phyloP scores from a whole-genome alignment of 2,797 vertebrate species.

The Hippocampus kuda region DNA sequence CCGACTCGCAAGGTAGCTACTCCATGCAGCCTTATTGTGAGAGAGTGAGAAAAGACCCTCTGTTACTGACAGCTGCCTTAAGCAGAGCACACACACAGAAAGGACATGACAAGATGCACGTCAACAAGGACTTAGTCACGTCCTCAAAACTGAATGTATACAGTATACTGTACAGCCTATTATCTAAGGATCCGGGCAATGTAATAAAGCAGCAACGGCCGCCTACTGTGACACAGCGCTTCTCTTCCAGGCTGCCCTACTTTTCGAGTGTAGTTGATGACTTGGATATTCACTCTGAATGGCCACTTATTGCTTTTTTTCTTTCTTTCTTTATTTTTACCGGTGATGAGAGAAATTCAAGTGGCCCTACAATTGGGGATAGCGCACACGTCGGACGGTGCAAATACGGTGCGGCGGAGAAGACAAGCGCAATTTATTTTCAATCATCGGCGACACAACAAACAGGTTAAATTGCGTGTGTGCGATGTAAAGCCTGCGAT shows the following conservation, averaged over 20 bases:
- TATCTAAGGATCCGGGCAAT: conserved; percentile 36
- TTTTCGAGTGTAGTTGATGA: conserved; percentile 51
- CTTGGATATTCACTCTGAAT: conserved; percentile 50
- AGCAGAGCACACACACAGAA: conserved; percentile 28
- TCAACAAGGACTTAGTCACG: conserved; percentile 39
- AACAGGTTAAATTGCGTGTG: conserved; percentile 37
- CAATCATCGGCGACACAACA: conserved; percentile 31
- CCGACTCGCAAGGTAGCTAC: conserved; percentile 29
- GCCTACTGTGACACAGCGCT: conserved; percentile 39
- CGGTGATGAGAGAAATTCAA: conserved; percentile 29
- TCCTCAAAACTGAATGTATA: conserved; percentile 30
- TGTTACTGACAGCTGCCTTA: conserved; percentile 44
- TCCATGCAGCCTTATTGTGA: conserved; percentile 31
- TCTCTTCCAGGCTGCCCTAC: conserved; percentile 51
- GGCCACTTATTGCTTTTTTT: conserved; percentile 32
- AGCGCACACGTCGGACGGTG: neutral
- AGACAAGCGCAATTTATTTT: conserved; percentile 35
- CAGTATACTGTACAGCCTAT: conserved; percentile 24
- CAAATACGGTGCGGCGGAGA: neutral
- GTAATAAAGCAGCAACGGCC: conserved; percentile 39
- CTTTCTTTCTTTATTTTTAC: conserved; percentile 20
- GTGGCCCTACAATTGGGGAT: conserved; percentile 19
- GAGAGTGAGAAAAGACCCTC: conserved; percentile 35
- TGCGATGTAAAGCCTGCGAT: conserved; percentile 28
- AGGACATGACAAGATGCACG: conserved; percentile 32